Conservation (phyloP, 2,797 vertebrate genomes). For the Phoebastria nigripes region DNA sequence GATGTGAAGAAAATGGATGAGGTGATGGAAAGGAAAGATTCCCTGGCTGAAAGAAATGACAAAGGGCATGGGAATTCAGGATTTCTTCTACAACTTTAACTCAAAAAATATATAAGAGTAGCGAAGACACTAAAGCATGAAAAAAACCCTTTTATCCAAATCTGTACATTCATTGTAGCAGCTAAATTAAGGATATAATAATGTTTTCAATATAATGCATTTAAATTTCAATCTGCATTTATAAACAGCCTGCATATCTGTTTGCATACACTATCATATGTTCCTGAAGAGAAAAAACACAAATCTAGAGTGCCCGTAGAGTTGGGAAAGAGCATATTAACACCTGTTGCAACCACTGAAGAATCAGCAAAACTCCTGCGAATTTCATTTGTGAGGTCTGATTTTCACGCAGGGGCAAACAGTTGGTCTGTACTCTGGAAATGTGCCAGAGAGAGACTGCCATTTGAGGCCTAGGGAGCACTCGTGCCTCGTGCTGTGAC, state of each 20-base stretch:
- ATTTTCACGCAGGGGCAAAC: background rate
- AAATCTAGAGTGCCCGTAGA: background rate
- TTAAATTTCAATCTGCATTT: background rate
- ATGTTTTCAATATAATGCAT: background rate
- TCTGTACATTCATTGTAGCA: background rate
- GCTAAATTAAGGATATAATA: background rate
- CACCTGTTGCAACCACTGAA: background rate
- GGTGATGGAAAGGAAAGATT: background rate
- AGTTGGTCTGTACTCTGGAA: background rate
- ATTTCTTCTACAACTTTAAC: background rate
- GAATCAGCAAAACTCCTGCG: background rate
- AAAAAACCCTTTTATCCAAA: background rate
- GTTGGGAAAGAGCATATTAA: background rate
- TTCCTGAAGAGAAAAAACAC: background rate
- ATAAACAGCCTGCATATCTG: background rate
- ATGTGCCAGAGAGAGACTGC: background rate
- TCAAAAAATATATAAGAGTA: accelerated
- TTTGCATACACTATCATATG: background rate
- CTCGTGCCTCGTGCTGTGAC: background rate
- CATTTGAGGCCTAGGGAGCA: background rate
- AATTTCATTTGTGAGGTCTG: background rate
- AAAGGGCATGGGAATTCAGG: background rate
- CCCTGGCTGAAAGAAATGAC: background rate
- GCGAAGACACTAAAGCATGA: background rate
- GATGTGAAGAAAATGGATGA: background rate